Evolutionary conservation across 2,888 invertebrate genomes (phyloP).

Genomic region (Lepeophtheirus nordmannii): DNA sequence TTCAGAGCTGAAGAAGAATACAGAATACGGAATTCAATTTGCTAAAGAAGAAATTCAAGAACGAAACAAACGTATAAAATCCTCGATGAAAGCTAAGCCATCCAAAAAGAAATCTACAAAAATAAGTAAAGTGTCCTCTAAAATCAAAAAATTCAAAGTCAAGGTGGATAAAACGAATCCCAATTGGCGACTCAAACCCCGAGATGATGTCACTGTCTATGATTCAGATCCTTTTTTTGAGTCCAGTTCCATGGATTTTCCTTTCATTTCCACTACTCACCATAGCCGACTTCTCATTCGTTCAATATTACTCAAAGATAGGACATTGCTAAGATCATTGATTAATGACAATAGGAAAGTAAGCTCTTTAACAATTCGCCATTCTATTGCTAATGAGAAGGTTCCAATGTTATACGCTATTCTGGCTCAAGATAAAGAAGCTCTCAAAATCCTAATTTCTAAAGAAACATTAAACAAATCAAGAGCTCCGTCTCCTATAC

Average conservation of each 20-base stretch:
- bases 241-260: slow-evolving; percentile 31
- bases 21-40: background rate
- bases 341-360: slow-evolving; percentile 33
- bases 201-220: slow-evolving; percentile 33
- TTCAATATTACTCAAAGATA: slow-evolving; percentile 35
- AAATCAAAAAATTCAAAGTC: background rate
- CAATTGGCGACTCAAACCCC: slow-evolving; percentile 32
- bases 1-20: background rate
- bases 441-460: slow-evolving; percentile 7
- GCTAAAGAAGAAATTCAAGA: too few relatives aligned
- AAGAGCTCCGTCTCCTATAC: slow-evolving; percentile 26
- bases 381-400: slow-evolving; percentile 21
- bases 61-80: too few relatives aligned
- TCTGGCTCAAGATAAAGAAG: background rate
- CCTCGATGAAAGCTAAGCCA: background rate
- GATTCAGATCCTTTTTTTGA: slow-evolving; percentile 36
- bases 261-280: slow-evolving; percentile 35
- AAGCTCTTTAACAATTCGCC: slow-evolving; percentile 30
- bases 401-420: slow-evolving; percentile 4
- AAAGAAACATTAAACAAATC: slow-evolving; percentile 24
- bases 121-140: background rate
- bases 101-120: background rate
- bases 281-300: slow-evolving; percentile 37
- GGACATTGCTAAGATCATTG: slow-evolving; percentile 33
- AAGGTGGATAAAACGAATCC: slow-evolving; percentile 15